Conservation (phyloP, 2,113 vertebrate genomes). For the Paramormyrops kingsleyae region DNA sequence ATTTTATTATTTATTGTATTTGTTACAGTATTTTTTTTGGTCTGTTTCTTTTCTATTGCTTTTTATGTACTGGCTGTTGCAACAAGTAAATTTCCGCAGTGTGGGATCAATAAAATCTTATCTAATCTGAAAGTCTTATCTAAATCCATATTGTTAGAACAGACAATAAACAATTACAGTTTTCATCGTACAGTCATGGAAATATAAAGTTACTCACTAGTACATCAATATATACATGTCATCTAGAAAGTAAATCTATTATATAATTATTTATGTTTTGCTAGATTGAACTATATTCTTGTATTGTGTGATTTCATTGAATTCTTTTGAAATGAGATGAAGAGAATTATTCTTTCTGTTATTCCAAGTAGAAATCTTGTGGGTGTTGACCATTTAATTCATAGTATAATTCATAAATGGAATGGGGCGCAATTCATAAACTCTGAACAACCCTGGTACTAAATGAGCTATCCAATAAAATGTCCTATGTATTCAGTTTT, state of each 20-base stretch:
- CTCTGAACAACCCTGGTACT: neutral
- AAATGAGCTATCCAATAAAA: neutral
- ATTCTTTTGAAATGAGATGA: neutral
- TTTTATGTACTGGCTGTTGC: too few species aligned
- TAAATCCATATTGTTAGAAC: neutral
- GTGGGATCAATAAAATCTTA: too few species aligned
- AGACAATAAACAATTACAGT: neutral
- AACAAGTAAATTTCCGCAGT: too few species aligned
- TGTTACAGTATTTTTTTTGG: too few species aligned
- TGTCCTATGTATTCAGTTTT: neutral
- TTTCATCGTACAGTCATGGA: neutral
- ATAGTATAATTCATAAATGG: neutral
- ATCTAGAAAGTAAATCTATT: neutral
- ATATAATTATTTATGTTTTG: neutral
- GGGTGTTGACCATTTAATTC: neutral
- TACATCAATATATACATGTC: neutral
- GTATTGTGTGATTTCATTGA: neutral
- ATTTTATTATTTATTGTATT: too few species aligned
- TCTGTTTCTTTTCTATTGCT: too few species aligned
- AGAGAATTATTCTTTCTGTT: neutral
- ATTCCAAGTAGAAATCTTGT: too few species aligned
- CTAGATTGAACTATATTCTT: neutral
- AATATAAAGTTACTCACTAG: neutral
- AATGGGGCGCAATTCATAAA: neutral
- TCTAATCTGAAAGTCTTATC: too few species aligned